Percentiles rank a stretch among this genome's conserved stretches.
phyloP scores from a whole-genome alignment of 1,140 invertebrate genomes.

The Rhopalosiphum maidis region DNA sequence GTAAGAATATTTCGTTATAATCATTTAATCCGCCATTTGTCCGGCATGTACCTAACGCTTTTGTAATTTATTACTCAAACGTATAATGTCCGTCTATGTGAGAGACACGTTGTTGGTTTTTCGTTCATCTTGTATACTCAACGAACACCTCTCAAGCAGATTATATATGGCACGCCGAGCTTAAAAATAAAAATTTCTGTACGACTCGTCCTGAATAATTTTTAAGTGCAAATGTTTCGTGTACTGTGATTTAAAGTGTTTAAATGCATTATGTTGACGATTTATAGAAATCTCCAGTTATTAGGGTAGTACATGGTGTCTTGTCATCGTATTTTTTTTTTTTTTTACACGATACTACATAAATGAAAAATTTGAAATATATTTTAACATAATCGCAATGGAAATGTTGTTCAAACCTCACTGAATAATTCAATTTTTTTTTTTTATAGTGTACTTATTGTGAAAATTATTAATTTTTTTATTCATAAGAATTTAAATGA shows the following conservation, averaged over 20 bases:
- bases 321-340: background rate
- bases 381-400: background rate
- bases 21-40: background rate
- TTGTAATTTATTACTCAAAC: background rate
- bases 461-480: too few relatives aligned
- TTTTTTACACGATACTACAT: background rate
- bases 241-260: background rate
- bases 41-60: background rate
- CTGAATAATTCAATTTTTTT: too few relatives aligned
- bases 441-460: too few relatives aligned
- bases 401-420: too few relatives aligned
- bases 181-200: background rate
- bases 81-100: background rate
- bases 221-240: background rate
- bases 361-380: background rate
- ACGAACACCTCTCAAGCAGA: background rate
- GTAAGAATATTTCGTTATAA: background rate
- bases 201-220: background rate
- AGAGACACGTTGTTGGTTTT: background rate
- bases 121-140: background rate
- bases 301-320: background rate
- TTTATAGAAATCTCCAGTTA: background rate
- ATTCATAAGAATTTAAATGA: too few relatives aligned
- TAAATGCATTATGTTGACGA: background rate
- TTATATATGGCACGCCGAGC: background rate